Base-by-base conservation (phyloP, 1,140 invertebrate species). In the Leptinotarsa undecemlineata region DNA sequence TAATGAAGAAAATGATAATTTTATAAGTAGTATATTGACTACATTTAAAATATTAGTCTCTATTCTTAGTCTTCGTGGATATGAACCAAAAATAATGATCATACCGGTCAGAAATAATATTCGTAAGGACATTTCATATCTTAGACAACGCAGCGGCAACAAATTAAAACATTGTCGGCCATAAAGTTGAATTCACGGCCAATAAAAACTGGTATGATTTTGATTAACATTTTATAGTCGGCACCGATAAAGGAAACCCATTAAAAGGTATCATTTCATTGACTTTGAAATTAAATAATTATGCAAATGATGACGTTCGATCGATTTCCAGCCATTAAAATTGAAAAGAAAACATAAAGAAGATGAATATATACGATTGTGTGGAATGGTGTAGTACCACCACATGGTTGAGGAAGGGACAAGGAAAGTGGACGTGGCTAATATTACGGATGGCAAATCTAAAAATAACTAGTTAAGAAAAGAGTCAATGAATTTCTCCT, bases 191-290 rank as follows among this genome's bases (percentile, higher is more conserved):
- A 71, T 71, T 47, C 20, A 42, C 68, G 20, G 42, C 68, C 33
- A n/a, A 69, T 71, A 62, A 71, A 71, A 71, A 71, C 23, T 61
- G 51, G 57, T 33, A 71, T 57, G 69, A 71, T 71, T 71, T 71
- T 71, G 57, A 71, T 71, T 71, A 33, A 71, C 51, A 71, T 71
- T 71, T 71, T 71, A 71, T 61, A 61, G 57, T 21, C 69, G 69
- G 69, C 26, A 26, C n/a, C 51, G 47, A 48, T 47, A 71, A 71
- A 71, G 51, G 48, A 61, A 47, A 61, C 14, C 69, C 51, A 71
- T 71, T 71, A 71, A 71, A 71, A 26, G 69, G 20, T 61, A 61
- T 71, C 51, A 21, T 61, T 61, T 71, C 20, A 33, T 60, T 71
- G 51, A 21, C 69, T 61, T 33, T 70, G 57, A 61, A 71, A 33